Evolutionary conservation across 1,140 invertebrate species (phyloP), one percentile per base, ranked within the genome.

Genomic region (Drepana arcuata): DNA sequence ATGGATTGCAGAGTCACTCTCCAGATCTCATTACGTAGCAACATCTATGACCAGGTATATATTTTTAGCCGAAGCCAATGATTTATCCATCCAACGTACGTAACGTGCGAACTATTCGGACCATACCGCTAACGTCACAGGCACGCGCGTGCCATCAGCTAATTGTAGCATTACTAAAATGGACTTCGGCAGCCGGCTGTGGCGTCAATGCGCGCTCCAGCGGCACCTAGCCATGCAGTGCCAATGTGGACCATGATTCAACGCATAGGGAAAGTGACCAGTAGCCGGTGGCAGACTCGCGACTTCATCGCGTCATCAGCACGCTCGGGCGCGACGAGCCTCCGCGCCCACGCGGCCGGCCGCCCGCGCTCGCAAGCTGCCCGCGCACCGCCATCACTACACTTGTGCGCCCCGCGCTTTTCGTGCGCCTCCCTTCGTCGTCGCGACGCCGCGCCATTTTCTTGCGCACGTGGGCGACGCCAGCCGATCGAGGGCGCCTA

Each of bases 361-460:
- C 42, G 49, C 56, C 51, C 43, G 55, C 42, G 47, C 44, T 47
- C 42, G n/a, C n/a, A n/a, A n/a, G n/a, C n/a, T n/a, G n/a, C n/a
- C n/a, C n/a, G n/a, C 46, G 56, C 41, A 34, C 42, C 34, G 45
- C 56, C 53, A 60, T 57, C 70, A 68, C 62, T 68, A 67, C 69
- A 59, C 59, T 65, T 49, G 67, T 55, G 68, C 62, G 54, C 41
- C 44, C 72, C 59, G 61, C 59, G 64, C 60, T 77, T 77, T 77
- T 72, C 71, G 59, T 70, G 71, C 72, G 70, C 64, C 59, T 72
- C 59, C 66, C 64, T 66, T 70, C 45, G 46, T 30, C 69, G 71
- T 62, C 71, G 67, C 64, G 69, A 66, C 71, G 73, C 66, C 71
- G 73, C 75, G 75, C 75, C 73, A 78, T 74, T 78, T 77, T 66